These are phyloP conservation scores for Pelecanoides urinatrix DNA, from an alignment of 2,113 vertebrate species.

Conservation along the genomic window DNA sequence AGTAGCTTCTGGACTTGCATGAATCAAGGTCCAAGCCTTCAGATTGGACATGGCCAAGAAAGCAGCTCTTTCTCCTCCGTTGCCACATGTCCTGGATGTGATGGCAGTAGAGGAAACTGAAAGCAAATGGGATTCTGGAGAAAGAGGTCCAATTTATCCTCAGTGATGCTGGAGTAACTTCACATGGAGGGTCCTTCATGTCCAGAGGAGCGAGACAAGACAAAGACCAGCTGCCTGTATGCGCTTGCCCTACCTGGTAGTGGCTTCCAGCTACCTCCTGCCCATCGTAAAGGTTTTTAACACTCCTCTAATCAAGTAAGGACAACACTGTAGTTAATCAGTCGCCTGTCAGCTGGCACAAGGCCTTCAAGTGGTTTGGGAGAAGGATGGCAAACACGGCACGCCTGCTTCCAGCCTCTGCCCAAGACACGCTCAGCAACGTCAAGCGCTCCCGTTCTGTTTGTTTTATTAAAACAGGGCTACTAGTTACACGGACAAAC, in stretches of 20 bases:
- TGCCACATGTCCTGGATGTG: not conserved
- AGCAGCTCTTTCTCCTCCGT: not conserved
- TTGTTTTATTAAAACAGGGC: not conserved
- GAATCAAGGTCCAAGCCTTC: not conserved
- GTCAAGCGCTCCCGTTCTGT: accelerated
- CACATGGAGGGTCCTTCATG: not conserved
- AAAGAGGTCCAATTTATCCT: not conserved
- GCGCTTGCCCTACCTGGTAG: not conserved
- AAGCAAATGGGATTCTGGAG: not conserved
- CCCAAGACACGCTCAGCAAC: not conserved
- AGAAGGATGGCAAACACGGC: not conserved
- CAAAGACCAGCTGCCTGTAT: accelerated
- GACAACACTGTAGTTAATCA: not conserved
- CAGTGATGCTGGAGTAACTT: not conserved
- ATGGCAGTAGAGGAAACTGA: not conserved
- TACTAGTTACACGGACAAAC: accelerated
- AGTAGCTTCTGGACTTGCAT: not conserved
- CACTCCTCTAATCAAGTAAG: not conserved
- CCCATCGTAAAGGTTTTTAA: not conserved
- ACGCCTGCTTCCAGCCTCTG: not conserved
- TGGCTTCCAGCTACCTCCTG: not conserved
- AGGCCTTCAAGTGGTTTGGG: not conserved
- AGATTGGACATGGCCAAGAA: not conserved
- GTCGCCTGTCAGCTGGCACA: not conserved
- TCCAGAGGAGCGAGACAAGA: not conserved